phyloP scores from a whole-genome alignment of 35 echinoderm and acorn worm genomes.

The Chiridota heheva region DNA sequence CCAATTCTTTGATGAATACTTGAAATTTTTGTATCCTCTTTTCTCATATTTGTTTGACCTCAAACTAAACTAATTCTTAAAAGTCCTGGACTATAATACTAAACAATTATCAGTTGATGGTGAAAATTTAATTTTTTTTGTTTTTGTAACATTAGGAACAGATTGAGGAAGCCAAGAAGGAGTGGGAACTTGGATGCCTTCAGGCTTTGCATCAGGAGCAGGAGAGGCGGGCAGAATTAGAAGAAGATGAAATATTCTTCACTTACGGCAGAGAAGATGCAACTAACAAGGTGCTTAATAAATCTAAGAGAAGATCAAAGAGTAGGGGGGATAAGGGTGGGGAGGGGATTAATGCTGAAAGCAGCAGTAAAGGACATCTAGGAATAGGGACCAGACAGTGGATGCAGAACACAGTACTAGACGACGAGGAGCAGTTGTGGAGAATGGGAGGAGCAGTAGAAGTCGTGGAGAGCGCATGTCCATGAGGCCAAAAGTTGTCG shows the following conservation, averaged over 20 bases:
- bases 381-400: background rate
- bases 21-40: too few relatives aligned
- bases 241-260: conserved; percentile 93
- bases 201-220: conserved; percentile 82
- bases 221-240: conserved; percentile 82
- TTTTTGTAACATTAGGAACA: conserved; percentile 64
- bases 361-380: background rate
- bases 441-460: background rate
- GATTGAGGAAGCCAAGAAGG: conserved; percentile 90
- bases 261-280: conserved; percentile 87
- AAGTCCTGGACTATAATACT: too few relatives aligned
- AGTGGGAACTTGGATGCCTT: conserved; percentile 90
- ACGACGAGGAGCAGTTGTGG: background rate
- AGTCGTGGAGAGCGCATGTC: background rate
- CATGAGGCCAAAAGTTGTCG: conserved; percentile 19
- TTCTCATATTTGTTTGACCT: too few relatives aligned
- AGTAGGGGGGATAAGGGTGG: conserved; percentile 34
- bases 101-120: too few relatives aligned
- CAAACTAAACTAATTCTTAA: too few relatives aligned
- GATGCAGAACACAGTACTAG: background rate
- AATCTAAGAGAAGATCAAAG: conserved; percentile 37
- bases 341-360: conserved; percentile 28
- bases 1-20: too few relatives aligned
- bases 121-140: too few relatives aligned
- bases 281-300: conserved; percentile 97